Base-by-base conservation (phyloP, 2,797 vertebrate species). In the Streptopelia turtur region DNA sequence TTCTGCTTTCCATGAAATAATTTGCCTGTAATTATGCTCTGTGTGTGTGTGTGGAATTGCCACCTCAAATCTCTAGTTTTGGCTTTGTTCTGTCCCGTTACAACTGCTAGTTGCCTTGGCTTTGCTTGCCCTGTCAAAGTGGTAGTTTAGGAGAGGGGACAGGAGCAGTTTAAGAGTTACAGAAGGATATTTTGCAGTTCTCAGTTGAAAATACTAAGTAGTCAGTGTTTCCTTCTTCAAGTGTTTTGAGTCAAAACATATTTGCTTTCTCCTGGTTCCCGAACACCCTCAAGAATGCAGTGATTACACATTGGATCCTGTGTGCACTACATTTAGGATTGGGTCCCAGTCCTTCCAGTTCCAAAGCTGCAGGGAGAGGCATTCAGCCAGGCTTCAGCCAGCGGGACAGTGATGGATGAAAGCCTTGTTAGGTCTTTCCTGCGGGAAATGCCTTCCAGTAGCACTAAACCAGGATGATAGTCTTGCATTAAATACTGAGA, bases 261-360 rank as follows among this genome's bases (percentile, higher is more conserved):
- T 14, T 65, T 89, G 41, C n/a, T 65, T 68, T 81, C 69, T 78
- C 13, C 57, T 87, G 18, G 24, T 12, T 25, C 33, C 65, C 75
- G 33, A 75, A 16, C 15, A n/a, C 16, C 3, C n/a, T 60, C 64
- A 37, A 79, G 57, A 37, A 37, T 13, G 65, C 83, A 94, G 56
- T 23, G 64, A 57, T 13, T 25, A 37, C 43, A 37, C 15, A 3
- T 6, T 83, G 61, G 37, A 41, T 41, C 53, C 80, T 90, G 0
- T 0, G 0, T 52, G 16, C 31, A 8, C 25, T 87, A 68, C 33
- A 15, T 1, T 49, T 57, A 41, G 61, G 33, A 45, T 56, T 25
- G 55, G 31, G 25, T 55, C 35, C 41, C 41, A 47, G 0, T 35
- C 55, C 22, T 72, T 83, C 56, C 82, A 70, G 47, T 33, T 53